Conservation (phyloP, 2,888 invertebrate species). For the Phasia obesa region DNA sequence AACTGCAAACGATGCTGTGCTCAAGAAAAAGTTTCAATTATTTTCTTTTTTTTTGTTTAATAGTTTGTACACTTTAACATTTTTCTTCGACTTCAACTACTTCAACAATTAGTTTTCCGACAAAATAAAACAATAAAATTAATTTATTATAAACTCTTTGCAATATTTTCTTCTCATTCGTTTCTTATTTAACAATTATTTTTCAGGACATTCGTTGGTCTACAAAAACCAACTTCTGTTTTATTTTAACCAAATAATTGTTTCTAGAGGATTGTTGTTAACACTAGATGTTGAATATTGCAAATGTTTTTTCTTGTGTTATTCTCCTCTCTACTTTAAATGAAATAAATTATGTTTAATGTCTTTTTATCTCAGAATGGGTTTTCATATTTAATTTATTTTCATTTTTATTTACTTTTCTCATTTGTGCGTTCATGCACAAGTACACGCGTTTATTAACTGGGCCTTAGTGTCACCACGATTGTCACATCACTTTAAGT, state of each 20-base stretch:
- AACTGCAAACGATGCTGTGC: background rate
- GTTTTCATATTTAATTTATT: constrained; percentile 31
- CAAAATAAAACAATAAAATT: constrained; percentile 45
- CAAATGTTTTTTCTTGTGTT: constrained; percentile 24
- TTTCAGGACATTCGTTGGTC: constrained; percentile 14
- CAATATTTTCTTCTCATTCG: constrained; percentile 1
- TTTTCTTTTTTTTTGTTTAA: background rate
- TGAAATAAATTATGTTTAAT: constrained; percentile 27
- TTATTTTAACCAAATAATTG: background rate
- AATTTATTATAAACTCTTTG: constrained; percentile 46
- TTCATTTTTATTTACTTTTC: constrained; percentile 47
- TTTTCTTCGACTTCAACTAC: background rate
- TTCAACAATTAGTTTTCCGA: constrained; percentile 33
- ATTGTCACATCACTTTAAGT: constrained; percentile 59
- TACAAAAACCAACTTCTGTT: background rate
- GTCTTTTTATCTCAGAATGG: constrained; percentile 25
- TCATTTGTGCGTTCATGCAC: constrained; percentile 28
- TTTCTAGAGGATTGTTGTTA: constrained; percentile 22
- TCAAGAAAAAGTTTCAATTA: constrained; percentile 3
- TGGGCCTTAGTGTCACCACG: constrained; percentile 16
- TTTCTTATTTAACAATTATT: constrained; percentile 9
- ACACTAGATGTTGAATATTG: constrained; percentile 11
- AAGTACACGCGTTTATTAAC: background rate
- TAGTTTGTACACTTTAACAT: constrained; percentile 8
- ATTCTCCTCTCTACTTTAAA: constrained; percentile 15